Percentiles rank a stretch among this genome's conserved stretches.
Evolutionary conservation across 2,797 vertebrate species (phyloP).

Genomic region (Carcharodon carcharias): DNA sequence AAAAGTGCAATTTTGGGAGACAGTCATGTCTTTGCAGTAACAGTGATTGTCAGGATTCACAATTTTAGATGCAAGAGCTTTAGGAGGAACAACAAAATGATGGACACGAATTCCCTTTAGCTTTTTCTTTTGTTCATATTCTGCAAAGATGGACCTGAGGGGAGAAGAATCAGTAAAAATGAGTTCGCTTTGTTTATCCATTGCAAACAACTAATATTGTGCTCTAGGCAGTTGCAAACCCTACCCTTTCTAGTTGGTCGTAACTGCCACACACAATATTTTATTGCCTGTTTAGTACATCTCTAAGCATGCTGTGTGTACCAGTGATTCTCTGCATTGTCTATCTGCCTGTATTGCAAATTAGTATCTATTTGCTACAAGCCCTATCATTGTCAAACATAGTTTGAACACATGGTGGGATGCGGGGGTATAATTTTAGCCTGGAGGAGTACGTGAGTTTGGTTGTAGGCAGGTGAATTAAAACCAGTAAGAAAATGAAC

Average conservation of each 20-base stretch:
- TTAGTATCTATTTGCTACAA: not conserved
- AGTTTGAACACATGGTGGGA: not conserved
- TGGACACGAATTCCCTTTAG: conserved; percentile 81
- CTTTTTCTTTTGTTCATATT: conserved; percentile 48
- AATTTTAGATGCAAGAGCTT: conserved; percentile 64
- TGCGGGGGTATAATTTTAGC: not conserved
- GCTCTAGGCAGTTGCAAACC: not conserved
- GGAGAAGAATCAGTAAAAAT: not conserved
- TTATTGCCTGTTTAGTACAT: not conserved
- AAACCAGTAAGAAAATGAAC: not conserved
- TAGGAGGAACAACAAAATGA: conserved; percentile 61
- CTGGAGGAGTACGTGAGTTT: not conserved
- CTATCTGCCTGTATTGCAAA: not conserved
- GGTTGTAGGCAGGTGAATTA: not conserved
- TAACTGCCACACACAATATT: not conserved
- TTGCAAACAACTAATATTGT: not conserved
- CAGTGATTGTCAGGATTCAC: conserved; percentile 73
- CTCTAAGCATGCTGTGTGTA: not conserved
- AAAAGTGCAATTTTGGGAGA: conserved; percentile 67
- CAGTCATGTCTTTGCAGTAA: conserved; percentile 59
- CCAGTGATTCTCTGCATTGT: no score
- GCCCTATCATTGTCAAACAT: not conserved
- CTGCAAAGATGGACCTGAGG: conserved; percentile 74
- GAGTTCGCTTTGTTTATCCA: not conserved
- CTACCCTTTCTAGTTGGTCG: not conserved